A percentile compares a stretch with the other conserved stretches of the same genome.
phyloP scores from a whole-genome alignment of 35 echinoderm and acorn worm species.

The Ophioderma brevispina region DNA sequence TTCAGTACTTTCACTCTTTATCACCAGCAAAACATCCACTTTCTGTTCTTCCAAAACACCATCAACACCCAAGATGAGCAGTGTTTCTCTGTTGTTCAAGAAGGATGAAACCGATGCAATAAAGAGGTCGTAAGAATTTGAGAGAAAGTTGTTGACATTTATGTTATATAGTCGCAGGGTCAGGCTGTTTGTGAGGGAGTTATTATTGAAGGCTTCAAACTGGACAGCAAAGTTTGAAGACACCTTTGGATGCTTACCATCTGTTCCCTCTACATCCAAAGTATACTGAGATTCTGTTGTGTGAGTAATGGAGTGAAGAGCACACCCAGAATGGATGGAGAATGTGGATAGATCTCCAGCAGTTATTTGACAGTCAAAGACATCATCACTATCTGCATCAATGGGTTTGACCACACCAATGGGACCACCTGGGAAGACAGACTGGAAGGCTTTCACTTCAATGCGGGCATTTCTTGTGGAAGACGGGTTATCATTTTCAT shows the following conservation, averaged over 20 bases:
- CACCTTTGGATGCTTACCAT: conserved; percentile 73
- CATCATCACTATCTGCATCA: conserved; percentile 79
- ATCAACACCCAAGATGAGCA: conserved; percentile 74
- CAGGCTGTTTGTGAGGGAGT: conserved; percentile 71
- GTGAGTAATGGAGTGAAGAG: conserved; percentile 60
- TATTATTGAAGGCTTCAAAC: conserved; percentile 73
- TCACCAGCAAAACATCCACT: conserved; percentile 72
- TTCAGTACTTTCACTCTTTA: conserved; percentile 54
- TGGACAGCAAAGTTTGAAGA: conserved; percentile 63
- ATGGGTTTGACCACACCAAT: conserved; percentile 79
- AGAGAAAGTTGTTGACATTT: conserved; percentile 59
- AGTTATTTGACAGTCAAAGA: conserved; percentile 73
- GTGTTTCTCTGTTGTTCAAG: conserved; percentile 55
- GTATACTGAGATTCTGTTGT: conserved; percentile 50
- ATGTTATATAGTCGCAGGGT: conserved; percentile 58
- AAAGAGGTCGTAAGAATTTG: conserved; percentile 63
- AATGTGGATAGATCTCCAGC: conserved; percentile 64
- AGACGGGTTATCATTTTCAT: conserved; percentile 92
- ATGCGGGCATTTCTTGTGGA: conserved; percentile 76
- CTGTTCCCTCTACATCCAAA: conserved; percentile 68
- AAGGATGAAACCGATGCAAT: conserved; percentile 60
- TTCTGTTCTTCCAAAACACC: conserved; percentile 37
- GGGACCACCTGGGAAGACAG: conserved; percentile 72
- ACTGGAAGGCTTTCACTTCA: conserved; percentile 83
- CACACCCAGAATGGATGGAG: conserved; percentile 69